Conservation (phyloP, 2,797 vertebrate genomes). For the Pseudopleuronectes americanus region DNA sequence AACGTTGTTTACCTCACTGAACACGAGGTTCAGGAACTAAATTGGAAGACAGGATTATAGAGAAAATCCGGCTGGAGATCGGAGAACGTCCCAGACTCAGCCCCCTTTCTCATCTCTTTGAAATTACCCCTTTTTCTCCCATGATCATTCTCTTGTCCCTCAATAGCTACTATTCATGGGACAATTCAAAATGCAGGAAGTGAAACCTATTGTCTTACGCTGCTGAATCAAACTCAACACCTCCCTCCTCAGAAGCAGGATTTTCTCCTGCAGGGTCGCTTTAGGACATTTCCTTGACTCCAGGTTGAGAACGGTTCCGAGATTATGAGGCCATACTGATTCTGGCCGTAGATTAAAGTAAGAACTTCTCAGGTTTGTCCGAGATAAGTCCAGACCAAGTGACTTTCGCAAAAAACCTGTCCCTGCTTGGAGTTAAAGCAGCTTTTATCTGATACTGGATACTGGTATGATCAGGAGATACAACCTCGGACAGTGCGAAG, state of each 20-base stretch:
- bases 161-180: slow-evolving; percentile 15
- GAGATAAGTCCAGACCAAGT: slow-evolving; percentile 63
- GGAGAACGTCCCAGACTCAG: slow-evolving; percentile 47
- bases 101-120: slow-evolving; percentile 35
- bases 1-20: slow-evolving; percentile 63
- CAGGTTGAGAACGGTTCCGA: slow-evolving; percentile 33
- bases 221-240: slow-evolving; percentile 46
- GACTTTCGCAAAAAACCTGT: slow-evolving; percentile 53
- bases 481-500: slow-evolving; percentile 45
- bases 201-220: slow-evolving; percentile 21
- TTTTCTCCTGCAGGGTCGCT: slow-evolving; percentile 46
- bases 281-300: slow-evolving; percentile 35
- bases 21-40: slow-evolving; percentile 45
- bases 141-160: slow-evolving; percentile 17
- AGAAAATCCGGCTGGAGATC: slow-evolving; percentile 62
- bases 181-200: slow-evolving; percentile 39
- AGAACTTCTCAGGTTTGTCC: slow-evolving; percentile 51
- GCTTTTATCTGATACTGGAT: slow-evolving; percentile 72
- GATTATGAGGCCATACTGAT: slow-evolving; percentile 55
- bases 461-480: slow-evolving; percentile 65
- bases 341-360: slow-evolving; percentile 59
- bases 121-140: slow-evolving; percentile 29
- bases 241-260: slow-evolving; percentile 34
- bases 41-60: slow-evolving; percentile 69
- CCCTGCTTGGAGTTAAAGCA: slow-evolving; percentile 52